Evolutionary conservation across 1,140 invertebrate genomes (phyloP), one percentile per base, ranked within the genome.

Genomic region (Notospermus geniculatus): DNA sequence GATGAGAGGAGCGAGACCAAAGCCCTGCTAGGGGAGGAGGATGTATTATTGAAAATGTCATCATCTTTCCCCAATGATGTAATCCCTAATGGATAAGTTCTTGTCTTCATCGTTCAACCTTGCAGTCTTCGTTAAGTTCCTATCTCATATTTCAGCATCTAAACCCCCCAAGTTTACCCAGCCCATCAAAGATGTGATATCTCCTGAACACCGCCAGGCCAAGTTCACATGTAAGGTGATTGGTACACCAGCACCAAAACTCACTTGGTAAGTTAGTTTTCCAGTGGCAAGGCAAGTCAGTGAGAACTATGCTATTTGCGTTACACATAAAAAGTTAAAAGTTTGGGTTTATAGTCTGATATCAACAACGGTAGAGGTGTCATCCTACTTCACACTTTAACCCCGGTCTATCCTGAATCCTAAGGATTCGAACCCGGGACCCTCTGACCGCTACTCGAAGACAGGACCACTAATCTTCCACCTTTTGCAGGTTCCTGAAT

Each of bases 141-240:
- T 7, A 7, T 9, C 46, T 63, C 43, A 58, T 64, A 36, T 71
- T 65, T 28, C 69, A 79, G 78, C 79, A 70, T 76, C 73, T 0
- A 73, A 79, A 59, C 76, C 83, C 4, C 85, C 85, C 15, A 80
- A 71, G 27, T 85, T 87, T 66, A 59, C 82, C 15, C 71, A 81
- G 55, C 70, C 78, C 32, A 73, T 74, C 53, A 69, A 71, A 27
- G 71, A 79, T 54, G 66, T 66, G 7, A 63, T 76, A n/a, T 71
- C 75, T 1, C 77, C 77, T 39, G 75, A 76, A 63, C 61, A 72
- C 41, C 76, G 77, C 39, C 65, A 67, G 25, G 75, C 67, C 53
- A 77, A 70, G 54, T 80, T 81, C 70, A 71, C 74, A 19, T 72
- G 71, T 54, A 78, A 77, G 58, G 74, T 79, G 13, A 70, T 71